phyloP scores from a whole-genome alignment of 1,140 invertebrate genomes.

The Polypedilum pembai region DNA sequence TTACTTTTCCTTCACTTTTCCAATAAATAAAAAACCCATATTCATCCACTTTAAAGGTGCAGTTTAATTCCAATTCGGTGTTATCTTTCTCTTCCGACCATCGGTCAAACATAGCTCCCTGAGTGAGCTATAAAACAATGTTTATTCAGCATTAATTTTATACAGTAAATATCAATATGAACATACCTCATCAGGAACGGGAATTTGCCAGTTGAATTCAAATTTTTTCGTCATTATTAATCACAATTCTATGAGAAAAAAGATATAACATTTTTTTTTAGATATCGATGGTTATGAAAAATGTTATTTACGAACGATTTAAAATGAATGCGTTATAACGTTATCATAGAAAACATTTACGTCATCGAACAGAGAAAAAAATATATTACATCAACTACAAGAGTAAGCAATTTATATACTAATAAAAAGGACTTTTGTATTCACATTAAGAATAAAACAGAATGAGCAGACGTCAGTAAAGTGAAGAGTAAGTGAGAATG shows the following conservation, averaged over 20 bases:
- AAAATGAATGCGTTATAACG: constrained; percentile 25
- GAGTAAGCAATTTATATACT: background rate
- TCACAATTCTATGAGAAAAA: constrained; percentile 31
- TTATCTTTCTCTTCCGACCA: constrained; percentile 97
- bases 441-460: background rate
- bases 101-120: constrained; percentile 72
- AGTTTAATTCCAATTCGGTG: constrained; percentile 77
- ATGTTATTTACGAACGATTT: constrained; percentile 20
- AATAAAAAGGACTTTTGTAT: background rate
- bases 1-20: constrained; percentile 92
- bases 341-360: constrained; percentile 1
- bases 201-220: constrained; percentile 96
- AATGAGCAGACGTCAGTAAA: background rate
- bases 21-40: constrained; percentile 99
- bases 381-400: background rate
- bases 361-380: background rate
- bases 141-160: background rate
- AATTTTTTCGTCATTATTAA: constrained; percentile 89
- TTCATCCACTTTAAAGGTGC: constrained; percentile 92
- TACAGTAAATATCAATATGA: background rate
- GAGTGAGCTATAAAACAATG: constrained; percentile 45
- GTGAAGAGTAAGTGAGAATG: background rate
- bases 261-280: too few species aligned
- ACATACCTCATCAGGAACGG: constrained; percentile 63
- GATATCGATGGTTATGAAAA: background rate